Evolutionary conservation across 1,140 invertebrate species (phyloP).

Genomic region (Drosophila truncata): DNA sequence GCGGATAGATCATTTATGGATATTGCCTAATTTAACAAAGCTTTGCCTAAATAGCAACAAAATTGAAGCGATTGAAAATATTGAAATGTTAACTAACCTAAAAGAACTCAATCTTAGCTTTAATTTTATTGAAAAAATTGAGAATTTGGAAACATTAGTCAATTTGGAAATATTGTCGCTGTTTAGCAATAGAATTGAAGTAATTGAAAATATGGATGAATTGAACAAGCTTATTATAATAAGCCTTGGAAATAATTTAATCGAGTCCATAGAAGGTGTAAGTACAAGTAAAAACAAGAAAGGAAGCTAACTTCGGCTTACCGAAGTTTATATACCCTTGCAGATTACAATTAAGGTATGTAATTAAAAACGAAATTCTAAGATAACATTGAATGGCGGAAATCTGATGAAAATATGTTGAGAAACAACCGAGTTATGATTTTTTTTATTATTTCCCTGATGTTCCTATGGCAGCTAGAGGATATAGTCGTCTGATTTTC

Average conservation of each 20-base stretch:
- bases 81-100: conserved; percentile 92
- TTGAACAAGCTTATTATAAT: conserved; percentile 91
- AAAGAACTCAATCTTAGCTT: conserved; percentile 93
- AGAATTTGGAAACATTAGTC: conserved; percentile 90
- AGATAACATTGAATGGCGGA: too few species aligned
- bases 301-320: too few species aligned
- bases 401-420: too few species aligned
- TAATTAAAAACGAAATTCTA: too few species aligned
- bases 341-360: too few species aligned
- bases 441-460: too few species aligned
- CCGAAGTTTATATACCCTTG: too few species aligned
- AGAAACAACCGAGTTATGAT: too few species aligned
- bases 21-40: conserved; percentile 91
- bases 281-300: neutral
- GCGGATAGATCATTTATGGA: conserved; percentile 95
- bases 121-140: conserved; percentile 93
- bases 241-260: conserved; percentile 92
- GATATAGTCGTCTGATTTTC: too few species aligned
- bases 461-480: too few species aligned
- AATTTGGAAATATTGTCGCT: conserved; percentile 91
- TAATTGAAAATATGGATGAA: conserved; percentile 90
- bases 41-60: conserved; percentile 95
- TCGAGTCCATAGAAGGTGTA: conserved; percentile 90
- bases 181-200: conserved; percentile 92
- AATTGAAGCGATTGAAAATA: conserved; percentile 95